These are phyloP conservation scores for Caenorhabditis imperialis DNA, from an alignment of 2,888 invertebrate species.

Conservation along the genomic window DNA sequence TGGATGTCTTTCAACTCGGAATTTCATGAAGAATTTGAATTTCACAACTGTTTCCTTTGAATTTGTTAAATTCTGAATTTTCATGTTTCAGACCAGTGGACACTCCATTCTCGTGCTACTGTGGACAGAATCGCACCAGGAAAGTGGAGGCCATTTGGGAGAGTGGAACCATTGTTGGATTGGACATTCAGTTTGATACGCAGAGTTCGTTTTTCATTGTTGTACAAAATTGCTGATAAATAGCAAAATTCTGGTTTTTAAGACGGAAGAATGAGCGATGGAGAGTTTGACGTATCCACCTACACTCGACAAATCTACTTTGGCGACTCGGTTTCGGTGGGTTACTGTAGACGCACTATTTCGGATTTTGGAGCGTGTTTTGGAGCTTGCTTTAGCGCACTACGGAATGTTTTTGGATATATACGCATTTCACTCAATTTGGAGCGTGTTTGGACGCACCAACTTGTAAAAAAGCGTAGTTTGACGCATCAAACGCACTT, in stretches of 20 bases:
- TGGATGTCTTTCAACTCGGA: no score
- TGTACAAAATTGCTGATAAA: not conserved
- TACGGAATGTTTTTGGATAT: no score
- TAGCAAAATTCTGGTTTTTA: constrained; percentile 15
- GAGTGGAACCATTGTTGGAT: constrained; percentile 78
- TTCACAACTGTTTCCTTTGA: no score
- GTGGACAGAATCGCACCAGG: constrained; percentile 62
- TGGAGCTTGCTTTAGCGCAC: no score
- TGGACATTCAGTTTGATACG: constrained; percentile 65
- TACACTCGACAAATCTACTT: constrained; percentile 48
- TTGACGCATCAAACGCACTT: no score
- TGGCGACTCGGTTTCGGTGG: constrained; percentile 56
- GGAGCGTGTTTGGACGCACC: no score
- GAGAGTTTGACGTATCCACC: constrained; percentile 49
- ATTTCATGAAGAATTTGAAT: no score
- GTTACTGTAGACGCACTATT: constrained; percentile 19
- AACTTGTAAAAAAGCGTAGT: no score
- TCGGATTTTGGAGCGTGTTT: not conserved
- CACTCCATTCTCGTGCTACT: constrained; percentile 64
- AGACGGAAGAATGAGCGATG: constrained; percentile 40
- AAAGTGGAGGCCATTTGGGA: constrained; percentile 85
- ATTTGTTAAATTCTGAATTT: no score
- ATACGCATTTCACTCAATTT: no score
- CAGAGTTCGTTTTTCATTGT: constrained; percentile 62
- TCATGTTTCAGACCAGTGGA: constrained; percentile 54